Evolutionary conservation across 2,888 invertebrate species (phyloP).

Genomic region (Synanthedon vespiformis): DNA sequence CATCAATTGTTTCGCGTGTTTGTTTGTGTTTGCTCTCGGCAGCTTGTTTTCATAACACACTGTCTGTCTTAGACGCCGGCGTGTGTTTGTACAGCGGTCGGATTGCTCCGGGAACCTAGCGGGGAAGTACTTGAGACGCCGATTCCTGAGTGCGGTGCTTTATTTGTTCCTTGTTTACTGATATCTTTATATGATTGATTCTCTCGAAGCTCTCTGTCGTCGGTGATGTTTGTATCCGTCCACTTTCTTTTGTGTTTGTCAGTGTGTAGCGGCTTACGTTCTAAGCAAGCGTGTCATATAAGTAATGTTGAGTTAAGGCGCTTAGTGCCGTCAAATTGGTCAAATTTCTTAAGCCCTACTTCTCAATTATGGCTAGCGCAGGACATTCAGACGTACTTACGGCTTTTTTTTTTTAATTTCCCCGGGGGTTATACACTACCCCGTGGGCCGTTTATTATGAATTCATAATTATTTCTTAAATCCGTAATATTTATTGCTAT

Average conservation of each 20-base stretch:
- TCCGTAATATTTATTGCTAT: no score
- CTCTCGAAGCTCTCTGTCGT: not conserved
- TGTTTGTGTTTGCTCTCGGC: slow-evolving; percentile 61
- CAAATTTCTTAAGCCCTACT: no score
- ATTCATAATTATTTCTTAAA: no score
- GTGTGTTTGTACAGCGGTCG: slow-evolving; percentile 51
- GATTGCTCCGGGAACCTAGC: slow-evolving; percentile 34
- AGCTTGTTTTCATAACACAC: slow-evolving; percentile 66
- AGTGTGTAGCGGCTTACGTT: no score
- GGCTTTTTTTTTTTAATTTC: no score
- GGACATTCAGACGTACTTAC: no score
- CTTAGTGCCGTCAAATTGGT: no score
- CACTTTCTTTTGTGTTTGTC: not conserved
- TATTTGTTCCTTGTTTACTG: not conserved
- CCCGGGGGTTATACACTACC: no score
- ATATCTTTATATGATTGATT: not conserved
- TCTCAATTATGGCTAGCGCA: no score
- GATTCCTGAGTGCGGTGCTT: slow-evolving; percentile 4
- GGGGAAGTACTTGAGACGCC: slow-evolving; percentile 19
- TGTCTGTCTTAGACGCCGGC: slow-evolving; percentile 61
- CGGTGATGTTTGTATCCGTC: not conserved
- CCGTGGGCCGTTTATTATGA: no score
- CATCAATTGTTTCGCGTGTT: slow-evolving; percentile 63
- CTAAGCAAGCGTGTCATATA: no score
- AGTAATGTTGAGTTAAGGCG: no score